Evolutionary conservation across 2,797 vertebrate species (phyloP).

Genomic region (Fundulus diaphanus): DNA sequence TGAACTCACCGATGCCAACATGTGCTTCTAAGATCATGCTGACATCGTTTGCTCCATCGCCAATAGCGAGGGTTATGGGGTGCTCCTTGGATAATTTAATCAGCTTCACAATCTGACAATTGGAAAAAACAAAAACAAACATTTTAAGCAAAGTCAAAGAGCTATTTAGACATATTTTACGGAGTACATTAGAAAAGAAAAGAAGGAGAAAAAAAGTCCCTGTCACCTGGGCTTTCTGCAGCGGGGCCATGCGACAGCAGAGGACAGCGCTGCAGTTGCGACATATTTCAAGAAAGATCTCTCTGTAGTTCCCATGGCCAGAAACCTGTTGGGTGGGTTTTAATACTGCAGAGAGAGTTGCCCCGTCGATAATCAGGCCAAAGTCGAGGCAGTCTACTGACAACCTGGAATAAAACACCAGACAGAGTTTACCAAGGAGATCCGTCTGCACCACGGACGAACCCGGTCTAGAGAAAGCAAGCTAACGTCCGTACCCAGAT

Average conservation of each 20-base stretch:
- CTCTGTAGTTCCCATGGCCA: constrained; percentile 88
- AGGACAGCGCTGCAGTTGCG: constrained; percentile 94
- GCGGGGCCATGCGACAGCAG: constrained; percentile 80
- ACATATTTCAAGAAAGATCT: constrained; percentile 95
- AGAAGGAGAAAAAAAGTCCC: not conserved
- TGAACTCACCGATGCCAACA: constrained; percentile 93
- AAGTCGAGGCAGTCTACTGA: constrained; percentile 94
- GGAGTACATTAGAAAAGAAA: not conserved
- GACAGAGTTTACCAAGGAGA: constrained; percentile 3
- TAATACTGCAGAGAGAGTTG: constrained; percentile 91
- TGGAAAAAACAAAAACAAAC: constrained; percentile 26
- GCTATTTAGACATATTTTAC: not conserved
- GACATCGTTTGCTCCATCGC: constrained; percentile 98
- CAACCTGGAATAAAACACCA: constrained; percentile 81
- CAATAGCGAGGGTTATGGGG: constrained; percentile 95
- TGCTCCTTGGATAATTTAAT: constrained; percentile 96
- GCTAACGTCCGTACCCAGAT: constrained; percentile 84
- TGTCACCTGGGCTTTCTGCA: constrained; percentile 83
- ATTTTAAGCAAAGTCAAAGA: constrained; percentile 5
- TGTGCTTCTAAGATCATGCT: constrained; percentile 99
- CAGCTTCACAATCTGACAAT: constrained; percentile 92
- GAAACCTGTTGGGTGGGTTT: constrained; percentile 84
- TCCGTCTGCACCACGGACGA: constrained; percentile 2
- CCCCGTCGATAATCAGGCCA: constrained; percentile 96
- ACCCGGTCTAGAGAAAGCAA: not conserved